Conservation (phyloP, 2,888 invertebrate species). For the Tenthredo mesomela region DNA sequence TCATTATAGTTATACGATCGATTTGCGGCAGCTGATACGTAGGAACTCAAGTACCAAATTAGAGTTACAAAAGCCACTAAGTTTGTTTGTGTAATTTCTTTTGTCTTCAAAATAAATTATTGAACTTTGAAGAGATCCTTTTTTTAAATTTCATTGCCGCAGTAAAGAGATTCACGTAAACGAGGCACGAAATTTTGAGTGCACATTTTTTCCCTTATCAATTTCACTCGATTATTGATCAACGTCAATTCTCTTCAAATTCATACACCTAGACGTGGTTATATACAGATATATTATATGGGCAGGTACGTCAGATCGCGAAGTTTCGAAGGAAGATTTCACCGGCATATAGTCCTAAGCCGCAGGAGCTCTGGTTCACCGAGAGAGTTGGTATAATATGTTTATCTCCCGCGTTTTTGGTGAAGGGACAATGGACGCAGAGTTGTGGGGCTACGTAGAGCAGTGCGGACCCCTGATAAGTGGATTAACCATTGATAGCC, state of each 20-base stretch:
- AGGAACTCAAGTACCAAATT: slow-evolving; percentile 1
- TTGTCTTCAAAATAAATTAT: neutral
- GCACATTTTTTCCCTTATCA: neutral
- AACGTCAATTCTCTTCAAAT: neutral
- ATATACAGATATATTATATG: neutral
- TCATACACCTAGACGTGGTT: neutral
- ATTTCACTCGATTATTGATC: neutral
- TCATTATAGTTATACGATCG: slow-evolving; percentile 23
- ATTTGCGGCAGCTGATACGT: neutral
- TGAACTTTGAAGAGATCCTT: neutral
- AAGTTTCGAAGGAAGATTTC: slow-evolving; percentile 14
- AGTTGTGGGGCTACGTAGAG: slow-evolving; percentile 30
- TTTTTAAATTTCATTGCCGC: neutral
- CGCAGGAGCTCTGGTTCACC: slow-evolving; percentile 55
- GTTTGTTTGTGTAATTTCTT: slow-evolving; percentile 15
- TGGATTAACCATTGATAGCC: slow-evolving; percentile 67
- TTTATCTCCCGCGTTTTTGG: slow-evolving; percentile 54
- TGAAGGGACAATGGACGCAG: slow-evolving; percentile 44
- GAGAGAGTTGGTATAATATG: slow-evolving; percentile 60
- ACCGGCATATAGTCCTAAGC: slow-evolving; percentile 54
- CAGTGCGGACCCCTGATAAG: slow-evolving; percentile 62
- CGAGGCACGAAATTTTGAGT: neutral
- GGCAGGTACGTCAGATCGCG: slow-evolving; percentile 4
- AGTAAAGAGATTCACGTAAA: neutral
- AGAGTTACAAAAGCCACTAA: neutral